Base-by-base conservation (phyloP, 1,140 invertebrate genomes). In the Stenopsyche tienmushanensis region DNA sequence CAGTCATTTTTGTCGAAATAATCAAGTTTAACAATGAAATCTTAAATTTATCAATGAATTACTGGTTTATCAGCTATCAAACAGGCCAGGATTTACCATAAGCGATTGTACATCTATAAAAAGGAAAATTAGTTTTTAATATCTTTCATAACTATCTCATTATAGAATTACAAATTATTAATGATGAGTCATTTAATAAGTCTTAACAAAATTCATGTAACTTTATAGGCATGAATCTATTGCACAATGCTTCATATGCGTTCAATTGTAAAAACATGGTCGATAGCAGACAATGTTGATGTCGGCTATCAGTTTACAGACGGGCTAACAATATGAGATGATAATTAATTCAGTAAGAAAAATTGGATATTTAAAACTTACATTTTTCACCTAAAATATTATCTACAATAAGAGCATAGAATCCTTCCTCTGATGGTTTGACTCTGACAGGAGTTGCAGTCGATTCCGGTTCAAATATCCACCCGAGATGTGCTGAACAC, bases 301-400 rank as follows among this genome's bases (percentile, higher is more conserved):
- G n/a, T n/a, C n/a, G n/a, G n/a, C n/a, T n/a, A n/a, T n/a, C n/a
- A n/a, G n/a, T n/a, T n/a, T n/a, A n/a, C n/a, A n/a, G n/a, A n/a
- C n/a, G n/a, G n/a, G n/a, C n/a, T n/a, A n/a, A n/a, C n/a, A n/a
- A n/a, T n/a, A n/a, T n/a, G n/a, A n/a, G n/a, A n/a, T n/a, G n/a
- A n/a, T n/a, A n/a, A n/a, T n/a, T n/a, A n/a, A n/a, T n/a, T n/a
- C n/a, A n/a, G n/a, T n/a, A n/a, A n/a, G n/a, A n/a, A n/a, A n/a
- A n/a, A n/a, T n/a, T n/a, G n/a, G n/a, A n/a, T n/a, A n/a, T n/a
- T n/a, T n/a, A n/a, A n/a, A n/a, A 77, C 71, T 76, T 76, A 81
- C 79, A 79, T 66, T 78, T 79, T 76, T 81, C 79, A 70, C 78
- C 76, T 53, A 81, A 67, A 54, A 80, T 70, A 59, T 78, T 79